Base-by-base conservation (phyloP, 2,113 vertebrate species). In the Phylloscopus whistleri region DNA sequence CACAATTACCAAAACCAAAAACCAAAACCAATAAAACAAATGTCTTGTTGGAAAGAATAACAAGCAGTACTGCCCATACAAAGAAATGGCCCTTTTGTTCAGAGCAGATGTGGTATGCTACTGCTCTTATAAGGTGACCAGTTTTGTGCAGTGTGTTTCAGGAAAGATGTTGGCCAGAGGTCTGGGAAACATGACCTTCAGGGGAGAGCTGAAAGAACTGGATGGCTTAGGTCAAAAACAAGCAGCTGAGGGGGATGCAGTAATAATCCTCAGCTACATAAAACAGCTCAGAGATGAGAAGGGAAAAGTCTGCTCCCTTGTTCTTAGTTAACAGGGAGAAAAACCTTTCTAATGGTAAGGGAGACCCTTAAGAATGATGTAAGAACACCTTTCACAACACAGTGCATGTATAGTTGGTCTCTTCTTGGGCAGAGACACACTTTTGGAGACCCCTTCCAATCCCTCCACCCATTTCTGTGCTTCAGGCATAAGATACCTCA, bases 361-460 rank as follows among this genome's bases (percentile, higher is more conserved):
- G 10, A 9, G 4, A 26, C 33, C 33, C 23, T 67, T 33, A 75
- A 58, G 16, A 48, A 35, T 39, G 11, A 9, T 16, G 3, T 79
- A 70, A 69, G 21, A 49, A 59, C 18, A 35, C 3, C 13, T 43
- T 78, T 87, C 48, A 55, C 35, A 59, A 21, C 20, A 63, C 9
- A 41, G 7, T 9, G 2, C 1, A 1, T 5, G 7, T 20, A 33
- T 1, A 60, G 26, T 3, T 64, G n/a, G 30, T 66, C 53, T 66
- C 7, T 59, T 67, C 39, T 59, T 72, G 73, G 21, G 24, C 60
- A 63, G 39, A 73, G 31, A 62, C 31, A 30, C 16, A 8, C 27
- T 87, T 91, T 70, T 75, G 60, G 60, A 74, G 33, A 70, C 7
- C 5, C 23, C 18, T 78, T 89, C 56, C 52, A 55, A 41, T 8